phyloP scores from a whole-genome alignment of 30 jellyfish, hydroid and myxozoan genomes.

The Nemopilema nomurai region DNA sequence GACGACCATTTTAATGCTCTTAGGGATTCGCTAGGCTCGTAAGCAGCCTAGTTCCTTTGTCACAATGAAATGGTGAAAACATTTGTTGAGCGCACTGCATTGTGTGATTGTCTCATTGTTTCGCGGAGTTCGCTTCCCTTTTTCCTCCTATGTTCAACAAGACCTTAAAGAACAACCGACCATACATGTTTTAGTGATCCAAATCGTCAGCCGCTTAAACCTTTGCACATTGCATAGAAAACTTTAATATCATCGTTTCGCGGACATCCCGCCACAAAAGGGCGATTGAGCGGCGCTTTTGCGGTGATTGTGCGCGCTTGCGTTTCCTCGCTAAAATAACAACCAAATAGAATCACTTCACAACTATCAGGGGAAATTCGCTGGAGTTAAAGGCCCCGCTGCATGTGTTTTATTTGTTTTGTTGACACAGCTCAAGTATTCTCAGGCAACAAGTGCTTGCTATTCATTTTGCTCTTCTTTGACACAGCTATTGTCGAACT shows the following conservation, averaged over 20 bases:
- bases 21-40: slow-evolving; percentile 37
- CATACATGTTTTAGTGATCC: slow-evolving; percentile 64
- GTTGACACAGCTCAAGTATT: slow-evolving; percentile 59
- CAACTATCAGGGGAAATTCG: slow-evolving; percentile 66
- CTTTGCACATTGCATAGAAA: slow-evolving; percentile 67
- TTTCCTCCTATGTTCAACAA: slow-evolving; percentile 42
- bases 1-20: slow-evolving; percentile 46
- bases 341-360: slow-evolving; percentile 68
- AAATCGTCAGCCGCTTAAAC: slow-evolving; percentile 68
- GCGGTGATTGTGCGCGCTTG: slow-evolving; percentile 66
- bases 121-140: slow-evolving; percentile 50
- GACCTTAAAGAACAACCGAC: slow-evolving; percentile 65
- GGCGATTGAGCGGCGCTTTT: slow-evolving; percentile 65
- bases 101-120: slow-evolving; percentile 43
- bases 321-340: slow-evolving; percentile 82
- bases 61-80: slow-evolving; percentile 75
- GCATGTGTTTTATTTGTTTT: slow-evolving; percentile 55
- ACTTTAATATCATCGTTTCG: slow-evolving; percentile 47
- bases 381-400: slow-evolving; percentile 65
- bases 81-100: slow-evolving; percentile 57
- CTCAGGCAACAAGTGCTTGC: slow-evolving; percentile 53
- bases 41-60: slow-evolving; percentile 13
- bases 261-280: slow-evolving; percentile 67
- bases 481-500: slow-evolving; percentile 29
- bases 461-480: slow-evolving; percentile 18